Percentiles rank a stretch among this genome's conserved stretches.
Evolutionary conservation across 1,140 invertebrate genomes (phyloP).

Genomic region (Drosophila rhopaloa): DNA sequence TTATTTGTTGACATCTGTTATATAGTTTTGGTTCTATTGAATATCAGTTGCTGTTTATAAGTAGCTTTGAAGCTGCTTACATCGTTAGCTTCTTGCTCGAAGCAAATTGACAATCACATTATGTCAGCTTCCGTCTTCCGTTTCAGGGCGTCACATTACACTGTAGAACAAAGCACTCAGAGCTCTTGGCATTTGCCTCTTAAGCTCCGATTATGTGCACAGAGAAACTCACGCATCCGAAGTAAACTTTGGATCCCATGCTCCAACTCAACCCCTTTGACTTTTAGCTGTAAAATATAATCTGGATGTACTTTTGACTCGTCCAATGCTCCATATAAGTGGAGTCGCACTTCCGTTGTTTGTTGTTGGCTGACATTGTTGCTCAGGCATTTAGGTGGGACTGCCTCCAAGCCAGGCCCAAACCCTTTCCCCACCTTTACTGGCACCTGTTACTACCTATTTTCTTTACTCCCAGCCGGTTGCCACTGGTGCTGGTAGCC

Average conservation of each 20-base stretch:
- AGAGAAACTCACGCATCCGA: conserved; percentile 1
- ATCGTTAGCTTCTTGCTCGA: not conserved
- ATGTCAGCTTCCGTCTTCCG: conserved; percentile 1
- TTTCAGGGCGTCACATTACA: not conserved
- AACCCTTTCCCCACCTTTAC: conserved; percentile 6
- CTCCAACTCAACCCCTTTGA: not conserved
- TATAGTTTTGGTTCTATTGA: not conserved
- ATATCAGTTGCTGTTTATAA: not conserved
- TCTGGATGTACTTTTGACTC: conserved; percentile 66
- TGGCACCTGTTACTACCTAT: conserved; percentile 22
- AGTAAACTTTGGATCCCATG: conserved; percentile 38
- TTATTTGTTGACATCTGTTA: not conserved
- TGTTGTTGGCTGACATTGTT: conserved; percentile 10
- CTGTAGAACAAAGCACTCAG: conserved; percentile 3
- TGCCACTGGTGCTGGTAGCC: conserved; percentile 66
- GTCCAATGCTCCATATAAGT: conserved; percentile 48
- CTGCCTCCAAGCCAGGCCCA: not conserved
- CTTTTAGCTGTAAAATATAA: conserved; percentile 42
- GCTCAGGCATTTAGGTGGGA: not conserved
- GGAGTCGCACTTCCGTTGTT: conserved; percentile 48
- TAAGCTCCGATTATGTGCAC: not conserved
- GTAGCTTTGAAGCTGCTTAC: not conserved
- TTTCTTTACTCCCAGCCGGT: conserved; percentile 13
- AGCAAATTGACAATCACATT: conserved; percentile 1
- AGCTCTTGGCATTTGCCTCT: conserved; percentile 6